Evolutionary conservation across 2,797 vertebrate species (phyloP).

Genomic region (Neosilurus hyrtlii): DNA sequence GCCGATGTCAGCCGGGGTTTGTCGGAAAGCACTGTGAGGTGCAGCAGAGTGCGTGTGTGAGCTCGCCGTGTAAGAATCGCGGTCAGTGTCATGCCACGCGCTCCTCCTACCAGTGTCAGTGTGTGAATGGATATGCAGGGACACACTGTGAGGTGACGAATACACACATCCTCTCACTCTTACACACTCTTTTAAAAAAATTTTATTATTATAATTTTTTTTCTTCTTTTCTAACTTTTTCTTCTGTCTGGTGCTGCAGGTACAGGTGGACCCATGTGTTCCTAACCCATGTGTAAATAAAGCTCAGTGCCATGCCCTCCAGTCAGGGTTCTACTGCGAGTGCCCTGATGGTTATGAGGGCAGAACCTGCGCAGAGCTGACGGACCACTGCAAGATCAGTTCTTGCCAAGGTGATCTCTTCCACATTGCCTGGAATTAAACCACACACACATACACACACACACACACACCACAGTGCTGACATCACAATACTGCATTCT

Average conservation of each 20-base stretch:
- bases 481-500: background rate
- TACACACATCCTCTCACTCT: background rate
- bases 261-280: constrained; percentile 81
- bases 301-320: constrained; percentile 80
- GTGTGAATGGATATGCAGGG: constrained; percentile 79
- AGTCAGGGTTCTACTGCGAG: constrained; percentile 86
- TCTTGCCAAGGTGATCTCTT: constrained; percentile 79
- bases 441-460: background rate
- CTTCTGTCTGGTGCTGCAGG: constrained; percentile 61
- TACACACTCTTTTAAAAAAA: background rate
- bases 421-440: background rate
- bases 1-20: constrained; percentile 80
- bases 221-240: background rate
- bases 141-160: constrained; percentile 84
- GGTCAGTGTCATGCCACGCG: constrained; percentile 77
- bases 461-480: no score
- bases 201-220: no score
- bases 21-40: constrained; percentile 85
- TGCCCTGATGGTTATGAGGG: constrained; percentile 87
- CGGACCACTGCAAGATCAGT: constrained; percentile 88
- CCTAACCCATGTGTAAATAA: constrained; percentile 88
- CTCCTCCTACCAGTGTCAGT: constrained; percentile 81
- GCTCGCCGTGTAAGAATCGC: constrained; percentile 79
- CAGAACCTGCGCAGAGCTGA: constrained; percentile 86
- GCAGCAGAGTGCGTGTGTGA: constrained; percentile 77